Conservation (phyloP, 1,140 invertebrate genomes). For the Heterodera carotae region DNA sequence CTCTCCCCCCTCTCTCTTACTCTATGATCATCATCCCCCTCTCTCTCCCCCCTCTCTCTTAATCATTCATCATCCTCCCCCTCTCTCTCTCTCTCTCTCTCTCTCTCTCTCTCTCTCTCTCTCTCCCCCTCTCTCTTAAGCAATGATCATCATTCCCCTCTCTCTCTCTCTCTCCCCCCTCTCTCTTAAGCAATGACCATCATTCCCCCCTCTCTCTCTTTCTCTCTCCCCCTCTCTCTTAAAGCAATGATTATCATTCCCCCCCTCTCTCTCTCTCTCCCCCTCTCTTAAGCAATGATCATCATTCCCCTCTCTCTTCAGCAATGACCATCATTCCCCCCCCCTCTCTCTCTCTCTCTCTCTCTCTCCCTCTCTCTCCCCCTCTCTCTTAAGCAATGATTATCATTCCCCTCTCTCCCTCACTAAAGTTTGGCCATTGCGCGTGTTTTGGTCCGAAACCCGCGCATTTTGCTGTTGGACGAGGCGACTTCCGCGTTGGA, state of each 20-base stretch:
- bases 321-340: too few species aligned
- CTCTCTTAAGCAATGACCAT: not conserved
- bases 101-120: not conserved
- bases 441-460: constrained; percentile 51
- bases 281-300: not conserved
- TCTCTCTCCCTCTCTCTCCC: too few species aligned
- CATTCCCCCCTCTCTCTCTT: not conserved
- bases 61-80: too few species aligned
- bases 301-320: too few species aligned
- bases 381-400: not conserved
- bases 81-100: not conserved
- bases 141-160: too few species aligned
- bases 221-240: not conserved
- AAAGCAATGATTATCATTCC: not conserved
- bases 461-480: constrained; percentile 57
- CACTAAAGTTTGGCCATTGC: constrained; percentile 50
- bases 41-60: too few species aligned
- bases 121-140: not conserved
- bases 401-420: too few species aligned
- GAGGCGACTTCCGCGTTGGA: constrained; percentile 62
- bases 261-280: not conserved
- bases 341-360: not conserved
- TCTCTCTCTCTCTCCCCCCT: not conserved
- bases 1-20: not conserved
- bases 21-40: too few species aligned